phyloP scores from a whole-genome alignment of 2,888 invertebrate genomes.

The Tetheella fluctuosa region DNA sequence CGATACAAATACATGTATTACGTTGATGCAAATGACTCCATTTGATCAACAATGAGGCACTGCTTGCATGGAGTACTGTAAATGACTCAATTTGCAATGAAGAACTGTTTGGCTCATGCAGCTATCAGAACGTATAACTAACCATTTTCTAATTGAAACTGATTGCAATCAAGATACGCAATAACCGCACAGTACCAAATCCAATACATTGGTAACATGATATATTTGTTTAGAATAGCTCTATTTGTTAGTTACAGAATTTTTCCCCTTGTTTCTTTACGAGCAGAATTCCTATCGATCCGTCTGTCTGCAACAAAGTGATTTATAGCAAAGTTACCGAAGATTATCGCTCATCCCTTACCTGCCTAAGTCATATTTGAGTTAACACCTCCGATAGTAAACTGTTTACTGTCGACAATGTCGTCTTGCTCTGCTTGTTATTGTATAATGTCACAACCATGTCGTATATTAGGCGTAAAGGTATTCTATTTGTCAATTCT shows the following conservation, averaged over 20 bases:
- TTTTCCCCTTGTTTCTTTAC: not conserved
- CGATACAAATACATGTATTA: too few relatives aligned
- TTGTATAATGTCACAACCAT: not conserved
- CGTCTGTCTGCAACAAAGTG: not conserved
- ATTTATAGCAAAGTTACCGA: constrained; percentile 1
- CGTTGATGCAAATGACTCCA: too few relatives aligned
- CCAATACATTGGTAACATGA: not conserved
- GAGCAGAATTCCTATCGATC: constrained; percentile 1
- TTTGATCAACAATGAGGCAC: too few relatives aligned
- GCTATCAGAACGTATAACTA: too few relatives aligned
- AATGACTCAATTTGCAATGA: too few relatives aligned
- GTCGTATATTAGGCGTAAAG: not conserved
- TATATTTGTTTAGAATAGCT: not conserved
- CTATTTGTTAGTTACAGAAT: not conserved
- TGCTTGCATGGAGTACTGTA: too few relatives aligned
- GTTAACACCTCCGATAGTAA: constrained; percentile 22
- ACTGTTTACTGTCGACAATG: constrained; percentile 19
- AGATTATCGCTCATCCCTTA: not conserved
- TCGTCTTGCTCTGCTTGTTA: not conserved
- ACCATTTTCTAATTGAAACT: too few relatives aligned
- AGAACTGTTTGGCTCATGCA: too few relatives aligned
- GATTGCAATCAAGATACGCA: too few relatives aligned
- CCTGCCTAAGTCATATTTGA: constrained; percentile 15
- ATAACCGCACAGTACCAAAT: too few relatives aligned
- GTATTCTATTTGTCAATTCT: not conserved